Conservation (phyloP, 2,888 invertebrate genomes). For the Athalia cordata region DNA sequence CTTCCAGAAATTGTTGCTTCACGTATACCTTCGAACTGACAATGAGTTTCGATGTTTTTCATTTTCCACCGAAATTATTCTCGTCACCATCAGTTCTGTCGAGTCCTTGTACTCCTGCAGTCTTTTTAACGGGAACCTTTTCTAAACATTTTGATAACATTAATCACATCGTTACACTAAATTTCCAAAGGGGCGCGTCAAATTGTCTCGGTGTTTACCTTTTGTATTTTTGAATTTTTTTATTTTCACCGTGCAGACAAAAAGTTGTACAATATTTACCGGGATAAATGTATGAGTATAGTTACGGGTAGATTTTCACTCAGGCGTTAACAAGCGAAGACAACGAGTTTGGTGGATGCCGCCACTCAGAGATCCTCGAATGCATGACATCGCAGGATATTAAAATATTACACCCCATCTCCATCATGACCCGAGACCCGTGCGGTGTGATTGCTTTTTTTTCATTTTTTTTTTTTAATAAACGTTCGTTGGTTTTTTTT, state of each 20-base stretch:
- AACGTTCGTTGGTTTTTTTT: constrained; percentile 53
- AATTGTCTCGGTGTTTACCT: background rate
- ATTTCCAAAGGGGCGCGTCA: constrained; percentile 21
- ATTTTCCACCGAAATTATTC: background rate
- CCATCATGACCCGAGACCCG: background rate
- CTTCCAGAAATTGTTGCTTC: background rate
- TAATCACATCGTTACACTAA: constrained; percentile 23
- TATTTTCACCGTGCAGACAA: constrained; percentile 4
- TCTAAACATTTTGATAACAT: constrained; percentile 19
- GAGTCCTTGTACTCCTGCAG: background rate
- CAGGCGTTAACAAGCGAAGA: constrained; percentile 64
- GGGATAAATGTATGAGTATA: too few relatives aligned
- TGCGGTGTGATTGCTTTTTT: constrained; percentile 51
- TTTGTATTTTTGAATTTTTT: background rate
- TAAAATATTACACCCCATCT: constrained; percentile 60
- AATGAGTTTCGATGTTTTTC: background rate
- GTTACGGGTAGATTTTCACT: constrained; percentile 55
- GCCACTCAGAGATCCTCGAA: constrained; percentile 19
- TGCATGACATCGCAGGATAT: constrained; percentile 65
- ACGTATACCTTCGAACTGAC: background rate
- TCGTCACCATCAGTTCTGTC: background rate
- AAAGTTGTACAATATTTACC: constrained; percentile 32
- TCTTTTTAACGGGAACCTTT: background rate
- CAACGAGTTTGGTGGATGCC: constrained; percentile 50
- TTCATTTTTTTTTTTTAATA: constrained; percentile 59